These are phyloP conservation scores for Melanargia galathea DNA, from an alignment of 2,888 invertebrate species.

Conservation along the genomic window DNA sequence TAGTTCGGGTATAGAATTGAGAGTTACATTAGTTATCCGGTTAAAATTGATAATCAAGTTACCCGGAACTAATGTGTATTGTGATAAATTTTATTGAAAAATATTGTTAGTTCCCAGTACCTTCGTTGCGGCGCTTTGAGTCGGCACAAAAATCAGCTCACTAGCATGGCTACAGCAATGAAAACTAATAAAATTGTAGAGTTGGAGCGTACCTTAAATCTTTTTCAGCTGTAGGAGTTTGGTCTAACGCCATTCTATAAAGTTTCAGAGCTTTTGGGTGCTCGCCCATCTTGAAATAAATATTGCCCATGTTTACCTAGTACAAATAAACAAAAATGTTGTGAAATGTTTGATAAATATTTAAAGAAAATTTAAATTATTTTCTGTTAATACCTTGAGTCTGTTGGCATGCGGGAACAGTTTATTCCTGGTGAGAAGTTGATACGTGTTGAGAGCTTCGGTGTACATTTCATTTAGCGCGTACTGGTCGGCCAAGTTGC, in stretches of 20 bases:
- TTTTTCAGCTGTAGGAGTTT: constrained; percentile 95
- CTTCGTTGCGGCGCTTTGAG: too few species aligned
- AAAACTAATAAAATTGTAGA: background rate
- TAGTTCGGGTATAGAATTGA: too few species aligned
- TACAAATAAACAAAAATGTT: constrained; percentile 29
- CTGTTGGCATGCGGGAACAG: constrained; percentile 96
- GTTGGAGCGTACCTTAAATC: constrained; percentile 86
- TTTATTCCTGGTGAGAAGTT: constrained; percentile 95
- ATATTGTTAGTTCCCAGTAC: too few species aligned
- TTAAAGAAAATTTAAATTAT: too few species aligned
- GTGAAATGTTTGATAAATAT: background rate
- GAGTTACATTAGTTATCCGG: too few species aligned
- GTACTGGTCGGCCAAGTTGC: constrained; percentile 98
- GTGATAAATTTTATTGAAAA: too few species aligned
- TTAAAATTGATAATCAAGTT: too few species aligned
- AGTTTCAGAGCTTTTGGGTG: constrained; percentile 97
- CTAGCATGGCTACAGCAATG: too few species aligned
- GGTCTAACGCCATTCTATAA: constrained; percentile 99
- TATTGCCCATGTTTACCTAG: constrained; percentile 97
- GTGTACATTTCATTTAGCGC: constrained; percentile 96
- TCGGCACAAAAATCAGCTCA: too few species aligned
- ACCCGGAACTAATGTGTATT: too few species aligned
- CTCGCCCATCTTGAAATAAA: constrained; percentile 96
- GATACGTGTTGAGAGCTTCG: constrained; percentile 98
- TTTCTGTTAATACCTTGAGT: constrained; percentile 85